Percentiles rank a stretch among this genome's conserved stretches.
These are phyloP conservation scores for Dusona sp. DNA, from an alignment of 2,888 invertebrate genomes.

Conservation along the genomic window DNA sequence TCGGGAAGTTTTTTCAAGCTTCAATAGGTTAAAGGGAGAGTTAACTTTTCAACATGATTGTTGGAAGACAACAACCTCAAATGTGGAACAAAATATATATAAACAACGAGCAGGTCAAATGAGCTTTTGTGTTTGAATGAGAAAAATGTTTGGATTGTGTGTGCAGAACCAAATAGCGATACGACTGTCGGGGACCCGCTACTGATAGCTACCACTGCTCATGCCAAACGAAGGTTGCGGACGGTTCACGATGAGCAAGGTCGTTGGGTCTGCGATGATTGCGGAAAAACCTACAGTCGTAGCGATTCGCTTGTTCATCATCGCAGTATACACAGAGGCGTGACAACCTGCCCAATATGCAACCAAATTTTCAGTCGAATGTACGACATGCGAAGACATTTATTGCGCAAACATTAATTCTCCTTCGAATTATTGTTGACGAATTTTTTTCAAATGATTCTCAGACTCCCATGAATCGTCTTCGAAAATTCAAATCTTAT, in stretches of 20 bases:
- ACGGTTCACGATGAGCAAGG: constrained; percentile 81
- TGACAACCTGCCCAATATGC: constrained; percentile 84
- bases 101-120: constrained; percentile 69
- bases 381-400: constrained; percentile 83
- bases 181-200: constrained; percentile 78
- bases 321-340: constrained; percentile 84
- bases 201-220: constrained; percentile 71
- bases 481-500: no score
- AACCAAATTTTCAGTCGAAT: constrained; percentile 83
- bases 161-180: constrained; percentile 82
- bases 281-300: constrained; percentile 84
- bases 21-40: no score
- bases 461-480: neutral
- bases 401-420: constrained; percentile 14
- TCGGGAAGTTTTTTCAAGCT: no score
- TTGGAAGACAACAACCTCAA: no score
- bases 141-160: constrained; percentile 84
- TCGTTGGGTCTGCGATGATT: constrained; percentile 84
- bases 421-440: neutral
- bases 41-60: no score
- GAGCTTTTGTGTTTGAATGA: constrained; percentile 81
- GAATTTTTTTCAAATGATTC: neutral
- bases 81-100: neutral
- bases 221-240: constrained; percentile 80
- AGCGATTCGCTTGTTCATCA: constrained; percentile 84